Percentiles rank a stretch among this genome's conserved stretches.
These are phyloP conservation scores for Tuberolachnus salignus DNA, from an alignment of 2,888 invertebrate species.

Conservation along the genomic window DNA sequence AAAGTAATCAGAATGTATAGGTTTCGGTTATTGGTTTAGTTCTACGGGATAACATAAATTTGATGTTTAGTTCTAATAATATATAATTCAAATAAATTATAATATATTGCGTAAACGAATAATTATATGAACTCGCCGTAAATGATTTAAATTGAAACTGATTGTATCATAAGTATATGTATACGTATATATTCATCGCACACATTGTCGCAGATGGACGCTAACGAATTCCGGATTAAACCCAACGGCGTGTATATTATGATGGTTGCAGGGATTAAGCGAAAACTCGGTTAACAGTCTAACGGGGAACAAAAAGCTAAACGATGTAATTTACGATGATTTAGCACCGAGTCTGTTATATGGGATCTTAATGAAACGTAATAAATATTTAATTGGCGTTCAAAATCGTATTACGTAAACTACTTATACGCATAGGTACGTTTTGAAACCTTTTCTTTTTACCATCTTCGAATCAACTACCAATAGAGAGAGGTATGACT, in stretches of 20 bases:
- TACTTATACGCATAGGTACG: too few species aligned
- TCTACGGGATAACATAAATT: too few species aligned
- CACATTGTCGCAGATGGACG: not conserved
- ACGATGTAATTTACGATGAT: not conserved
- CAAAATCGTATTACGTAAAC: too few species aligned
- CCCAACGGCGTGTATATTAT: not conserved
- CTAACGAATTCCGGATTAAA: conserved; percentile 16
- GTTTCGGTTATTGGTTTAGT: too few species aligned
- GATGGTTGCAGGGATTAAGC: not conserved
- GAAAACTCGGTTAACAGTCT: not conserved
- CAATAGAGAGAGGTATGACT: too few species aligned
- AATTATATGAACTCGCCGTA: not conserved
- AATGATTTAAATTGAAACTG: not conserved
- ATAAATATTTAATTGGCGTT: not conserved
- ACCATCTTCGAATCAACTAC: too few species aligned
- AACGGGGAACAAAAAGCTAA: conserved; percentile 14
- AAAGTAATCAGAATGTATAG: too few species aligned
- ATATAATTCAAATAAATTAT: too few species aligned
- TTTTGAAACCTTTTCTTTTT: too few species aligned
- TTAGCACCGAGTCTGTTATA: not conserved
- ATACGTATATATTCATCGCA: not conserved
- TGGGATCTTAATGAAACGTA: not conserved
- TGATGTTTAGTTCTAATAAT: too few species aligned
- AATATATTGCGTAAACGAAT: not conserved
- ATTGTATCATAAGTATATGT: not conserved